These are phyloP conservation scores for Loxodonta africana DNA, from an alignment of 2,113 vertebrate species.

Conservation along the genomic window DNA sequence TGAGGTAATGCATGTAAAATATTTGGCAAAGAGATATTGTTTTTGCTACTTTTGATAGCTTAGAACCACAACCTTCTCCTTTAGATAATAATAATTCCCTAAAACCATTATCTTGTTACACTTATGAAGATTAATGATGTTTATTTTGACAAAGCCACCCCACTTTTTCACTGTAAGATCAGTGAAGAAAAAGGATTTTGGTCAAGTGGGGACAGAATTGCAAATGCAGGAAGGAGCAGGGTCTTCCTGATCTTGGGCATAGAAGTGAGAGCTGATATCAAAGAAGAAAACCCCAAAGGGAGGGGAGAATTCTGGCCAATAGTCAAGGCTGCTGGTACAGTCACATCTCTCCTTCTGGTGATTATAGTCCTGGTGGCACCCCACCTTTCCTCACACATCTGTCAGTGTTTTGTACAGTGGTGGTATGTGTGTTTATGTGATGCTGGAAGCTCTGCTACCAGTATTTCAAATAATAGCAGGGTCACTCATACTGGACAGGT, in stretches of 20 bases:
- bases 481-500: no score
- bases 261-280: neutral
- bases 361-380: no score
- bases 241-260: no score
- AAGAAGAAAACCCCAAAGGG: neutral
- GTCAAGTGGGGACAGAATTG: neutral
- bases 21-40: neutral
- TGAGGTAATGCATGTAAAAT: neutral
- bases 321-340: neutral
- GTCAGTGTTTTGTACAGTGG: no score
- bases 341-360: neutral
- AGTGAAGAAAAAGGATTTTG: neutral
- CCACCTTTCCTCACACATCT: no score
- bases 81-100: neutral
- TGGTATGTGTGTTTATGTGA: no score
- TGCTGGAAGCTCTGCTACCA: no score
- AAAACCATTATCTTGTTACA: neutral
- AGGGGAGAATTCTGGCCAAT: neutral
- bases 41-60: constrained; percentile 5
- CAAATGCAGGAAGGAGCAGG: neutral
- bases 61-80: neutral
- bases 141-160: neutral
- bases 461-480: no score
- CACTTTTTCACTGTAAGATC: neutral
- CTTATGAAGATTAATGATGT: neutral